These are phyloP conservation scores for Halcyon smyrnensis DNA, from an alignment of 2,797 vertebrate genomes.

Conservation along the genomic window DNA sequence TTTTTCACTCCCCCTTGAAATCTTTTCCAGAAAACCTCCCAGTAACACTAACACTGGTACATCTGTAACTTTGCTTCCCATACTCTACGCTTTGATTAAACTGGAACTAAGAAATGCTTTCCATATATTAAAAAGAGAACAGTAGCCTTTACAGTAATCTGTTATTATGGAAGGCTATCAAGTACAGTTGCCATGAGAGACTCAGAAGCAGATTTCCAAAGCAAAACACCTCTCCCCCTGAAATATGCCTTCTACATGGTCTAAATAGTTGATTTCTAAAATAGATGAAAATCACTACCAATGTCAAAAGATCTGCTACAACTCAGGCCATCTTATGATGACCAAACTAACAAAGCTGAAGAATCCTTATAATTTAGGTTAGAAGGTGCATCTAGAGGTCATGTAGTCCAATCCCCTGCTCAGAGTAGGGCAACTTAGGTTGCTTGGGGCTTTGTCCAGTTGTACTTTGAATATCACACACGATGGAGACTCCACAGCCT, in stretches of 20 bases:
- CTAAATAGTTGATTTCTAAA: not conserved
- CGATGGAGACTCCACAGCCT: not conserved
- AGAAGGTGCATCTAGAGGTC: not conserved
- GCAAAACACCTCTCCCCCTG: not conserved
- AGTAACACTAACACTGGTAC: not conserved
- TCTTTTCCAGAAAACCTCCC: not conserved
- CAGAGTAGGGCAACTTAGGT: not conserved
- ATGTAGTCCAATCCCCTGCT: not conserved
- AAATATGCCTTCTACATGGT: not conserved
- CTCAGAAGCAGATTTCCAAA: not conserved
- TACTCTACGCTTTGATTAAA: not conserved
- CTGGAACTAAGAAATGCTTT: not conserved
- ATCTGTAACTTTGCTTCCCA: not conserved
- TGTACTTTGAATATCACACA: not conserved
- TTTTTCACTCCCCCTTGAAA: not conserved
- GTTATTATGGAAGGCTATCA: not conserved
- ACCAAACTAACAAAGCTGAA: not conserved
- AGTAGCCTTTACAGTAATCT: not conserved
- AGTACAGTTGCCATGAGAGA: not conserved
- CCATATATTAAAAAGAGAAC: not conserved
- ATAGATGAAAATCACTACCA: not conserved
- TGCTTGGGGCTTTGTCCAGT: not conserved
- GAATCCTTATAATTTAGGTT: not conserved
- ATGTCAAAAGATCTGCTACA: not conserved
- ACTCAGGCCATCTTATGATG: not conserved